These are phyloP conservation scores for Cardiocondyla obscurior DNA, from an alignment of 1,140 invertebrate species.

Conservation along the genomic window DNA sequence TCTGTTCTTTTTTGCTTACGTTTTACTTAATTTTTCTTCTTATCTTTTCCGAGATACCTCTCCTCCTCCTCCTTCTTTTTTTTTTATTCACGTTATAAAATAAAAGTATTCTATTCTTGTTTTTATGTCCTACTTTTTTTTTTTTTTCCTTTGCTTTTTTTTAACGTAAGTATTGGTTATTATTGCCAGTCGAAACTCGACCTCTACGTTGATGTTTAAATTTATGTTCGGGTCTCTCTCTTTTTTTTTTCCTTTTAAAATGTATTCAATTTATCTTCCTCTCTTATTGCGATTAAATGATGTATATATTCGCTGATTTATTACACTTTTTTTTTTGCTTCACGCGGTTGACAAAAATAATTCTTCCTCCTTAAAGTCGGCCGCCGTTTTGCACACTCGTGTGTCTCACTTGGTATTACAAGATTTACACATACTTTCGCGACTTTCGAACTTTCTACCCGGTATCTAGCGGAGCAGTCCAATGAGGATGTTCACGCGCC, in stretches of 20 bases:
- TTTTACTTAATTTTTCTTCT: neutral
- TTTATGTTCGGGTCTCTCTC: too few species aligned
- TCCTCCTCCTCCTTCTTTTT: neutral
- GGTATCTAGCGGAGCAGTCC: too few species aligned
- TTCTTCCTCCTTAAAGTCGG: neutral
- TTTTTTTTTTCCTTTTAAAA: neutral
- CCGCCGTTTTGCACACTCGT: neutral
- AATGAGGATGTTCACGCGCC: neutral
- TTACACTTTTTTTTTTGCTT: neutral
- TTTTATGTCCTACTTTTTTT: neutral
- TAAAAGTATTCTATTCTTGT: neutral
- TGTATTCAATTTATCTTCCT: neutral
- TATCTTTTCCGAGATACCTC: neutral
- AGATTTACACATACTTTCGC: slow-evolving; percentile 7
- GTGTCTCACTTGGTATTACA: neutral
- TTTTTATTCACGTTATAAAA: neutral
- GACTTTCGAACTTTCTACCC: slow-evolving; percentile 51
- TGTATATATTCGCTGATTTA: neutral
- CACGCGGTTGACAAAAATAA: neutral
- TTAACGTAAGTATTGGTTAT: too few species aligned
- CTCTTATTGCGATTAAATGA: neutral
- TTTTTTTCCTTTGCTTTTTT: neutral
- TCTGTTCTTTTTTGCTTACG: neutral
- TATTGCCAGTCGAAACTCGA: too few species aligned
- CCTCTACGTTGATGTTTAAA: too few species aligned